These are phyloP conservation scores for Pherbina coryleti DNA, from an alignment of 2,888 invertebrate species.

Conservation along the genomic window DNA sequence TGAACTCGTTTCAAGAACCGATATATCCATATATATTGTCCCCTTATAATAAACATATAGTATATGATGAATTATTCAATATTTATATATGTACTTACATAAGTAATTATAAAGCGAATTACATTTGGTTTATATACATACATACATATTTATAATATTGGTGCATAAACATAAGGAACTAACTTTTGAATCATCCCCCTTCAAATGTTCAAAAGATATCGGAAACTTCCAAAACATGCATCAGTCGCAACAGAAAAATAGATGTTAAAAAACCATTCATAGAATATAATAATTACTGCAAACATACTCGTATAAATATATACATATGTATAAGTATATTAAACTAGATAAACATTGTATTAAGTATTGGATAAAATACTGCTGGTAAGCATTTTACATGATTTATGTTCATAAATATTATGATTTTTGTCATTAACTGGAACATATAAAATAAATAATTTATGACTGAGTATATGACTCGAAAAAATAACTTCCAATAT, in stretches of 20 bases:
- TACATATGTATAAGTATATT: constrained; percentile 43
- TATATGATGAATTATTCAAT: not conserved
- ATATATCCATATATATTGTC: too few relatives aligned
- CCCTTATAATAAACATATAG: too few relatives aligned
- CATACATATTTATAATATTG: too few relatives aligned
- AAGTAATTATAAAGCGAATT: not conserved
- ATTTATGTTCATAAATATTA: constrained; percentile 34
- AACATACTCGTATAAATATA: constrained; percentile 44
- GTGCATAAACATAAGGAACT: too few relatives aligned
- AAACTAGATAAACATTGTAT: constrained; percentile 30
- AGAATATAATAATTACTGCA: constrained; percentile 43
- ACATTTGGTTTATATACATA: too few relatives aligned
- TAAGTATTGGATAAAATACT: not conserved
- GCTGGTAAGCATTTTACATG: constrained; percentile 26
- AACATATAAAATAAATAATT: constrained; percentile 49
- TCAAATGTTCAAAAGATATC: too few relatives aligned
- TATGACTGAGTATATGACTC: constrained; percentile 68
- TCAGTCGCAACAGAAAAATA: too few relatives aligned
- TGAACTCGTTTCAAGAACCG: too few relatives aligned
- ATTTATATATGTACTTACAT: constrained; percentile 38
- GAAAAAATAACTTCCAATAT: constrained; percentile 52
- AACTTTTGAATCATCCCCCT: too few relatives aligned
- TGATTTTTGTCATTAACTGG: constrained; percentile 14
- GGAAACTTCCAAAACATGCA: too few relatives aligned
- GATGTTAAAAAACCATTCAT: too few relatives aligned